Percentiles rank a stretch among this genome's conserved stretches.
phyloP scores from a whole-genome alignment of 2,113 vertebrate species.

The Nesoenas mayeri region DNA sequence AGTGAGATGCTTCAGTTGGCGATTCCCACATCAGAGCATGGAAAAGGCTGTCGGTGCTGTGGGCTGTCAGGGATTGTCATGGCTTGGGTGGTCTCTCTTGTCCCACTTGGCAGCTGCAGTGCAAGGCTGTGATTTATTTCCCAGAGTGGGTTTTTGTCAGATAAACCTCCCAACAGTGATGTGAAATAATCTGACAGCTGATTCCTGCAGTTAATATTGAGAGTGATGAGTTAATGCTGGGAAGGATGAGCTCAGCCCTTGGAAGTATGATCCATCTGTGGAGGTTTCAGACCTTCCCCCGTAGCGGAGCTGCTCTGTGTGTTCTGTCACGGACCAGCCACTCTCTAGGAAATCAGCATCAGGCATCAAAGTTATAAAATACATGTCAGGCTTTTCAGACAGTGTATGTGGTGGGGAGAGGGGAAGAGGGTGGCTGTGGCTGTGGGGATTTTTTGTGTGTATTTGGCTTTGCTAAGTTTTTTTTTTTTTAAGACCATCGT shows the following conservation, averaged over 20 bases:
- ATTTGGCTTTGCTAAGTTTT: background rate
- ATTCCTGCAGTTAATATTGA: background rate
- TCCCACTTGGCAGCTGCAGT: constrained; percentile 34
- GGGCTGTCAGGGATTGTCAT: background rate
- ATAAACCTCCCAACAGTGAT: constrained; percentile 2
- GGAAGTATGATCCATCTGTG: background rate
- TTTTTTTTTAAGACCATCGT: background rate
- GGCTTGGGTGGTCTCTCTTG: constrained; percentile 53
- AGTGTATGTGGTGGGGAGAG: background rate
- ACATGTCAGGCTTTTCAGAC: background rate
- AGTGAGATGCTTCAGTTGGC: constrained; percentile 14
- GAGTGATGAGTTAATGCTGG: background rate
- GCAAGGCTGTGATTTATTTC: constrained; percentile 26
- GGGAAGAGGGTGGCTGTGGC: background rate
- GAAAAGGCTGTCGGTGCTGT: background rate
- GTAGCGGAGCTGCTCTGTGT: background rate
- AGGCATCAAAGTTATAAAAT: background rate
- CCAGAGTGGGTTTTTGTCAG: background rate
- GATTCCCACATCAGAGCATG: background rate
- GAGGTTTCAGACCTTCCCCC: background rate
- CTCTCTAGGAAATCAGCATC: background rate
- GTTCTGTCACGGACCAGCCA: background rate
- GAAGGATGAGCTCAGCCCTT: constrained; percentile 9
- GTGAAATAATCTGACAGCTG: background rate
- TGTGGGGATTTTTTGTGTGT: background rate